A percentile compares a stretch with the other conserved stretches of the same genome.
Conservation (phyloP, 1,140 invertebrate genomes). For the Berghia stephanieae region DNA sequence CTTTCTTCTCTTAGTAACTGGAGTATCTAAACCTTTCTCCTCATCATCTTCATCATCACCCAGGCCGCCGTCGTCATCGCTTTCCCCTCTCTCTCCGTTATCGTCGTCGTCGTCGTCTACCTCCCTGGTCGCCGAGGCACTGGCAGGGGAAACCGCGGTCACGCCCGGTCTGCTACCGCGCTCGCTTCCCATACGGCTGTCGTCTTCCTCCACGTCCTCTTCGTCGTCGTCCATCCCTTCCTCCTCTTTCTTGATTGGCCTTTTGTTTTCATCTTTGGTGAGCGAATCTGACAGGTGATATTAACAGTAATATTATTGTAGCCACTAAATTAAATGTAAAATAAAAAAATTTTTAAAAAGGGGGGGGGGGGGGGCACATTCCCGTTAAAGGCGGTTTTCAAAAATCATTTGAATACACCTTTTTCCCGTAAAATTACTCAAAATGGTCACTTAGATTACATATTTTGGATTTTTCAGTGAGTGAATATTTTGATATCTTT, state of each 20-base stretch:
- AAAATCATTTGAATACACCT: too few relatives aligned
- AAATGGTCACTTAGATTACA: too few relatives aligned
- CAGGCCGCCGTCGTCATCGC: constrained; percentile 13
- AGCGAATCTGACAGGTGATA: background rate
- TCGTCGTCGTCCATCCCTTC: constrained; percentile 28
- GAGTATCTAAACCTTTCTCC: background rate
- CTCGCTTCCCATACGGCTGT: constrained; percentile 11
- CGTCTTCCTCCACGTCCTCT: constrained; percentile 15
- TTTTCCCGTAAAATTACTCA: too few relatives aligned
- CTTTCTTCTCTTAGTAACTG: constrained; percentile 27
- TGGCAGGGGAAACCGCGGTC: constrained; percentile 10
- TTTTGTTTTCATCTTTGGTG: too few relatives aligned
- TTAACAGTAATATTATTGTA: background rate
- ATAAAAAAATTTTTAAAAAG: too few relatives aligned
- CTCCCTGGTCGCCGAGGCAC: background rate
- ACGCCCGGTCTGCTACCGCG: background rate
- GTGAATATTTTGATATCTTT: too few relatives aligned
- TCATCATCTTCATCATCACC: constrained; percentile 35
- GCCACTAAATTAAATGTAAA: background rate
- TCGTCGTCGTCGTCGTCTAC: constrained; percentile 30
- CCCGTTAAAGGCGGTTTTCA: too few relatives aligned
- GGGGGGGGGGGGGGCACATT: too few relatives aligned
- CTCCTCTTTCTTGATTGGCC: too few relatives aligned
- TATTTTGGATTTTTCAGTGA: too few relatives aligned
- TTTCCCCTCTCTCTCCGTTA: constrained; percentile 23